phyloP scores from a whole-genome alignment of 2,113 vertebrate genomes.

The Microtus oregoni region DNA sequence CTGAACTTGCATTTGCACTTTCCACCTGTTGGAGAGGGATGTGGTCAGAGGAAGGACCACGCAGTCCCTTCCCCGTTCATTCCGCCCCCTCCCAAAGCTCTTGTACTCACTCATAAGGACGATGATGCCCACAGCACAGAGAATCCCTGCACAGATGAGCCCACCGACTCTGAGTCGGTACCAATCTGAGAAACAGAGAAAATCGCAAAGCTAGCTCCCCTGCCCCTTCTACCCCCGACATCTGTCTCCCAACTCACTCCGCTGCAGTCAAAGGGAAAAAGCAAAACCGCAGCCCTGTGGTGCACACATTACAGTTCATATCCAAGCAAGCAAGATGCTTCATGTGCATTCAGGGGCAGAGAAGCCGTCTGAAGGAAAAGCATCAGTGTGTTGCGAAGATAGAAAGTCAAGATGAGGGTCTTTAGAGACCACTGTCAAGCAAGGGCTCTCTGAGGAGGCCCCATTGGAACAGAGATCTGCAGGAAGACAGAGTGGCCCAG shows the following conservation, averaged over 20 bases:
- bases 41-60: neutral
- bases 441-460: neutral
- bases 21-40: slow-evolving; percentile 85
- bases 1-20: slow-evolving; percentile 94
- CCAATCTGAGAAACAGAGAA: slow-evolving; percentile 87
- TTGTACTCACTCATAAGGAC: slow-evolving; percentile 92
- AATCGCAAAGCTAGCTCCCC: neutral
- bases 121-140: slow-evolving; percentile 92
- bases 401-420: neutral
- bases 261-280: neutral
- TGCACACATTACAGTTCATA: neutral
- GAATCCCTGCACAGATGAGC: slow-evolving; percentile 89
- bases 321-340: neutral
- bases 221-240: too few relatives aligned
- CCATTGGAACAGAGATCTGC: neutral
- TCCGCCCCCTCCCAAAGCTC: fast-evolving
- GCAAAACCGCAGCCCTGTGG: fast-evolving
- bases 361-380: neutral
- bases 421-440: neutral
- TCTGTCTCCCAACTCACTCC: neutral
- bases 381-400: neutral
- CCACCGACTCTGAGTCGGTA: slow-evolving; percentile 90
- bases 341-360: neutral
- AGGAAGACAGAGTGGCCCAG: fast-evolving
- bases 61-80: neutral